phyloP scores from a whole-genome alignment of 2,113 vertebrate species.

The Clarias gariepinus region DNA sequence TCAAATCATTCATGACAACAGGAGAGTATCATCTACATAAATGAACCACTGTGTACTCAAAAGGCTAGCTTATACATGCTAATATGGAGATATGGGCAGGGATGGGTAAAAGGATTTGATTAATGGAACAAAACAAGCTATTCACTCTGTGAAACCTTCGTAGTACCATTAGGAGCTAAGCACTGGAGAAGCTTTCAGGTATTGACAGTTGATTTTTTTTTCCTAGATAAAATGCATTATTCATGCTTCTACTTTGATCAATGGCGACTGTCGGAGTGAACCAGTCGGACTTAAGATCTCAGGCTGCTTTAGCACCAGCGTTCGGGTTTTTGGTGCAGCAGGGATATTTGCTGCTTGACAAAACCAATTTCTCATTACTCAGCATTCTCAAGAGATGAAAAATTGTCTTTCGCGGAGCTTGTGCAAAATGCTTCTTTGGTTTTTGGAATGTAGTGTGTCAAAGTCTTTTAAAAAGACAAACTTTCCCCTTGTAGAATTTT shows the following conservation, averaged over 20 bases:
- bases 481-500: conserved; percentile 18
- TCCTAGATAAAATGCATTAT: conserved; percentile 70
- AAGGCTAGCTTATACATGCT: conserved; percentile 53
- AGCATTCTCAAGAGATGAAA: conserved; percentile 37
- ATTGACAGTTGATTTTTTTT: conserved; percentile 67
- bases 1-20: conserved; percentile 58
- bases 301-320: conserved; percentile 38
- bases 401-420: conserved; percentile 32
- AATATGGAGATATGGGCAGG: conserved; percentile 53
- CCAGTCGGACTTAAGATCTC: conserved; percentile 47
- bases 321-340: conserved; percentile 58
- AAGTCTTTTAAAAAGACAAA: conserved; percentile 42
- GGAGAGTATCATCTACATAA: conserved; percentile 34
- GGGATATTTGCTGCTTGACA: conserved; percentile 46
- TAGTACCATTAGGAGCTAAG: conserved; percentile 57
- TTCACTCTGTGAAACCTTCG: conserved; percentile 48
- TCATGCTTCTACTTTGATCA: conserved; percentile 68
- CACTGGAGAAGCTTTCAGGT: conserved; percentile 71
- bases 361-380: conserved; percentile 51
- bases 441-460: conserved; percentile 24
- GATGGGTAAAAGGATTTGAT: conserved; percentile 50
- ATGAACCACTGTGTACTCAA: conserved; percentile 33
- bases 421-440: conserved; percentile 43
- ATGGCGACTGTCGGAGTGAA: conserved; percentile 60
- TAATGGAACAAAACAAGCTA: conserved; percentile 48